Percentiles rank a stretch among this genome's conserved stretches.
Evolutionary conservation across 2,888 invertebrate species (phyloP).

Genomic region (Diarsia mendica): DNA sequence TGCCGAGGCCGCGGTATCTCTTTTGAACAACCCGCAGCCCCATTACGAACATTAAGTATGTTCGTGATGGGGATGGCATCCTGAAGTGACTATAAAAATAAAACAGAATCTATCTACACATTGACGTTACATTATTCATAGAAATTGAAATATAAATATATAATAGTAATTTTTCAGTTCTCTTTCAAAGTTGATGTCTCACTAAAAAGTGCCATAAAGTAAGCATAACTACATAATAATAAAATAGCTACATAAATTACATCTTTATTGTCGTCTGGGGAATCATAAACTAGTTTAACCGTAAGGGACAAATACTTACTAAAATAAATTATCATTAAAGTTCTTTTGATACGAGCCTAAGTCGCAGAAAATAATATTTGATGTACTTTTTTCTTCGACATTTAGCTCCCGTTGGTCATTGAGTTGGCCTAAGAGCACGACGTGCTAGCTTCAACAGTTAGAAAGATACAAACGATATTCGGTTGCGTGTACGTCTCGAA

Average conservation of each 20-base stretch:
- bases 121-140: neutral
- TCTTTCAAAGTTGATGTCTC: neutral
- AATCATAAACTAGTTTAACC: slow-evolving; percentile 26
- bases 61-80: too few species aligned
- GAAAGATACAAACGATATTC: neutral
- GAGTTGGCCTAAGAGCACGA: neutral
- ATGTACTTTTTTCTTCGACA: neutral
- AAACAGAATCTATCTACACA: neutral
- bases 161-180: neutral
- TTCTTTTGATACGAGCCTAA: neutral
- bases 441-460: too few species aligned
- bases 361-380: neutral
- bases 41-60: too few species aligned
- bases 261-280: slow-evolving; percentile 36
- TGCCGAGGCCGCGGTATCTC: too few species aligned
- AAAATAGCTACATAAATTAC: slow-evolving; percentile 15
- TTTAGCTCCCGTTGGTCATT: neutral
- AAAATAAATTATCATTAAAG: slow-evolving; percentile 17
- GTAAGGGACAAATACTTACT: neutral
- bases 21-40: too few species aligned
- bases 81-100: neutral
- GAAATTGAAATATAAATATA: neutral
- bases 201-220: slow-evolving; percentile 5
- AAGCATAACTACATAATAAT: neutral
- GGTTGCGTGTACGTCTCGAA: neutral